Evolutionary conservation across 2,888 invertebrate species (phyloP).

Genomic region (Epistrophe grossulariae): DNA sequence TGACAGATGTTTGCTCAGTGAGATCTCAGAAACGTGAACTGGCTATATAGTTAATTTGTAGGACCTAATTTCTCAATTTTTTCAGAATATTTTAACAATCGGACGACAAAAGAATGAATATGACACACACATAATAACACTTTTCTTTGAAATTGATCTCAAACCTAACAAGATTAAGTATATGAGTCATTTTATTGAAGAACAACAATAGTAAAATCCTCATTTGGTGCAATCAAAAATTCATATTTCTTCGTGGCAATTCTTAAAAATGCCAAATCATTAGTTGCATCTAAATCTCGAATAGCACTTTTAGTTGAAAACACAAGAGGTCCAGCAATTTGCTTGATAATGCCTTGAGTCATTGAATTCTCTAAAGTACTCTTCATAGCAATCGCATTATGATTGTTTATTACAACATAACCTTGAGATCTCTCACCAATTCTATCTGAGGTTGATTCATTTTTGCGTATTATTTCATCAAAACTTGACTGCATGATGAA

Average conservation of each 20-base stretch:
- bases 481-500: constrained; percentile 74
- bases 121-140: too few species aligned
- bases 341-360: constrained; percentile 80
- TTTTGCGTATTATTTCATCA: constrained; percentile 79
- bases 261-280: constrained; percentile 80
- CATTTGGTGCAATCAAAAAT: constrained; percentile 81
- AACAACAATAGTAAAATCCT: constrained; percentile 81
- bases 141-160: too few species aligned
- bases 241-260: constrained; percentile 82
- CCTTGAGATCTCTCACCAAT: constrained; percentile 79
- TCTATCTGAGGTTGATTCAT: constrained; percentile 79
- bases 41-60: too few species aligned
- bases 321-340: constrained; percentile 79
- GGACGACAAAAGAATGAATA: too few species aligned
- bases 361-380: constrained; percentile 81
- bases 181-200: constrained; percentile 69
- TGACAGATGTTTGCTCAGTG: too few species aligned
- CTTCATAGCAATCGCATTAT: constrained; percentile 78
- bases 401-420: constrained; percentile 80
- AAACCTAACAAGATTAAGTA: too few species aligned
- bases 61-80: too few species aligned
- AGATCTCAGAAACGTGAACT: too few species aligned
- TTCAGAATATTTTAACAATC: too few species aligned
- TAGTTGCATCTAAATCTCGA: constrained; percentile 81
- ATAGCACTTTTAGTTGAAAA: constrained; percentile 79